These are phyloP conservation scores for Papilio aristodemus DNA, from an alignment of 1,140 invertebrate species.

Conservation along the genomic window DNA sequence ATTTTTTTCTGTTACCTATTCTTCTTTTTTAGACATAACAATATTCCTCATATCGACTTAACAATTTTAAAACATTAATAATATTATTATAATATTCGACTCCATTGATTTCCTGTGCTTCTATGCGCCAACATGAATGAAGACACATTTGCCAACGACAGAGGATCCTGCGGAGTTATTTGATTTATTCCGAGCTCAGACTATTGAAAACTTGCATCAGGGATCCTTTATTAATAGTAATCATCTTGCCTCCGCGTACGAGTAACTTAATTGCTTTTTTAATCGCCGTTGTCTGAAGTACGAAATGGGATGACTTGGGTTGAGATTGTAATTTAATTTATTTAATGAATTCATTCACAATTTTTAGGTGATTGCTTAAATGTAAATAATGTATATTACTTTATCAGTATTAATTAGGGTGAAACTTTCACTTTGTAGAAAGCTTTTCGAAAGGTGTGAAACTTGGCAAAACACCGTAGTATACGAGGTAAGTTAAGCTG, in stretches of 20 bases:
- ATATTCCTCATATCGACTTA: no score
- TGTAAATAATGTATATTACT: no score
- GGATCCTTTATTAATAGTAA: slow-evolving; percentile 48
- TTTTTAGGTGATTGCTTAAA: neutral
- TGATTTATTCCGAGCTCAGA: slow-evolving; percentile 68
- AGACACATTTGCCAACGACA: slow-evolving; percentile 76
- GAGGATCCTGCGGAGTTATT: slow-evolving; percentile 66
- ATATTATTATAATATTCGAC: slow-evolving; percentile 33
- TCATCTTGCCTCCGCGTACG: slow-evolving; percentile 12
- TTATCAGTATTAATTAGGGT: no score
- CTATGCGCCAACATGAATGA: slow-evolving; percentile 67
- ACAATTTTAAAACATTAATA: slow-evolving; percentile 1
- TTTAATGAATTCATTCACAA: neutral
- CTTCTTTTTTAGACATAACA: no score
- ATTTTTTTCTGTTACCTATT: no score
- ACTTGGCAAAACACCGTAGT: no score
- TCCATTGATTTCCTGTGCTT: slow-evolving; percentile 49
- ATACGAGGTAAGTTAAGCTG: no score
- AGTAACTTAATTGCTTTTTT: slow-evolving; percentile 21
- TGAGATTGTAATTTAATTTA: slow-evolving; percentile 16
- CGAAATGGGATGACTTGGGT: neutral
- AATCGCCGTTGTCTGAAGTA: slow-evolving; percentile 2
- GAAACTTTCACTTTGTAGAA: no score
- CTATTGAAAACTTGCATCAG: slow-evolving; percentile 68
- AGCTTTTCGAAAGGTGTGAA: no score